Evolutionary conservation across 2,888 invertebrate species (phyloP), one percentile per base, ranked within the genome.

Genomic region (Sphinx pinastri): DNA sequence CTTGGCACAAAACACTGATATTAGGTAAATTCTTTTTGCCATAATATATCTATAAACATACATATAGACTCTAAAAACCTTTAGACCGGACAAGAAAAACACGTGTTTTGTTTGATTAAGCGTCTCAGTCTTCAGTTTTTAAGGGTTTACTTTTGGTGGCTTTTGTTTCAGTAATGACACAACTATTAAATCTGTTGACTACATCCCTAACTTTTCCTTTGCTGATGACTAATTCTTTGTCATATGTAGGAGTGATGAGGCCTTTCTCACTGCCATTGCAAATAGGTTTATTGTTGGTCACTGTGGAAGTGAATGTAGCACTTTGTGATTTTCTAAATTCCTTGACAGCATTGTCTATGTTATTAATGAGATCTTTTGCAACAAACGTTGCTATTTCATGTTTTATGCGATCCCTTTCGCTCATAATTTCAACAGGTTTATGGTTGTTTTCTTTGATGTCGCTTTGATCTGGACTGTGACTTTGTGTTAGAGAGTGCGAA

Each of bases 141-240:
- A 85, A 74, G 75, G 79, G 73, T 82, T 87, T 89, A 25, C 76
- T 74, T 77, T 85, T 86, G 66, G 76, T 72, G 54, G 73, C 76
- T 75, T 85, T 84, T 38, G 68, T 73, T 45, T 79, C 80, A 69
- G 74, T 77, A 2, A 84, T 78, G 19, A 87, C 85, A 68, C 85
- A 84, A 49, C 81, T 92, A 72, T 94, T 94, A 69, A 94, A 90
- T 82, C 88, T 87, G 67, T 94, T 93, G 0, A 94, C 93, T 0
- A 93, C 94, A 74, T 94, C 94, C 72, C 94, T 86, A 2, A 94
- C 94, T 76, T 92, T 94, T 0, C 94, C 93, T 81, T 92, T 94
- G 76, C 90, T 92, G 68, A 94, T 93, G 0, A 93, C 91, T 12
- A 93, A 83, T 76, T 89, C 92, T 72, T 91, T 93, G 70, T 93